Conservation (phyloP, 2,888 invertebrate species). For the Graphium colonna region DNA sequence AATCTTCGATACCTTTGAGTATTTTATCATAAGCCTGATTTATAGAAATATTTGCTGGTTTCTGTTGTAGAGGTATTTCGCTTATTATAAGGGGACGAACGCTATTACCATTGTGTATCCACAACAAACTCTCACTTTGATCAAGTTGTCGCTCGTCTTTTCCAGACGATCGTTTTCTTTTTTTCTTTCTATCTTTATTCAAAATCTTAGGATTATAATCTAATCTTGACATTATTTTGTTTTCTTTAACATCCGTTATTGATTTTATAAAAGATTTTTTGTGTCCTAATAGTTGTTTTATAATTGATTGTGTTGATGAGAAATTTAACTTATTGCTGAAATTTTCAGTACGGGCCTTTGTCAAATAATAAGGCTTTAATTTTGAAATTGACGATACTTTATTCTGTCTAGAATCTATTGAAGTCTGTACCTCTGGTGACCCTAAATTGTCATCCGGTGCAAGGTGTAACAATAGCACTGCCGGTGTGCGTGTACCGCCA, state of each 20-base stretch:
- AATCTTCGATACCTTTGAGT: constrained; percentile 27
- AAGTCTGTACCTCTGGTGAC: constrained; percentile 1
- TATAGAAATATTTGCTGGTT: background rate
- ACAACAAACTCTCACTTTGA: background rate
- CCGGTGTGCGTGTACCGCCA: constrained; percentile 12
- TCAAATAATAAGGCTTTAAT: background rate
- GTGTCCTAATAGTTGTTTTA: background rate
- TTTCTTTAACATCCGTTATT: background rate
- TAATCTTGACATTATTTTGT: constrained; percentile 8
- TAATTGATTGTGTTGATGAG: background rate
- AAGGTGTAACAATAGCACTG: constrained; percentile 29
- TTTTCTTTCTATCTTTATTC: background rate
- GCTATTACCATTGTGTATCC: background rate
- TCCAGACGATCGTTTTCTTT: background rate
- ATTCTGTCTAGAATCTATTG: background rate
- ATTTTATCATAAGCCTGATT: constrained; percentile 29
- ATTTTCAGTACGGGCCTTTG: background rate
- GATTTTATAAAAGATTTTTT: background rate
- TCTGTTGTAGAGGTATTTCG: constrained; percentile 17
- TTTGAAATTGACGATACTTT: background rate
- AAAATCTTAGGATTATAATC: background rate
- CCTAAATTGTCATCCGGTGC: constrained; percentile 24
- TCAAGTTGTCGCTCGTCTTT: background rate
- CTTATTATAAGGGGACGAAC: constrained; percentile 29
- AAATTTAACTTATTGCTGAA: background rate